Evolutionary conservation across 2,113 vertebrate species (phyloP).

Genomic region (Megaceryle maxima): DNA sequence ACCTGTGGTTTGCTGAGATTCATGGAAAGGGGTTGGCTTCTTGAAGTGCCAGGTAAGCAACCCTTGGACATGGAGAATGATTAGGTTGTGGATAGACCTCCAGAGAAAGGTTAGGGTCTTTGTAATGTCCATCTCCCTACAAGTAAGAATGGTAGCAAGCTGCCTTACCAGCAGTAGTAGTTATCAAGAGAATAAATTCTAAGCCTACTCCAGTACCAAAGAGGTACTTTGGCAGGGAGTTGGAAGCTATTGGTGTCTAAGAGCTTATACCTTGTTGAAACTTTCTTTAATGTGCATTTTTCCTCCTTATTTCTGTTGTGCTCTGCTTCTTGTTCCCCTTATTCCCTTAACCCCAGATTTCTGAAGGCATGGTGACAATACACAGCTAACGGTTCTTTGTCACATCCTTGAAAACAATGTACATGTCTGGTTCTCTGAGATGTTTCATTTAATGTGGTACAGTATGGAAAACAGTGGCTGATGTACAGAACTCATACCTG

Average conservation of each 20-base stretch:
- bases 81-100: background rate
- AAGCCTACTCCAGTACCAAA: background rate
- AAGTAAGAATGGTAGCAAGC: background rate
- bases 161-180: background rate
- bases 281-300: background rate
- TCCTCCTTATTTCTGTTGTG: background rate
- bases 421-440: background rate
- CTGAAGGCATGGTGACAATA: rapidly evolving
- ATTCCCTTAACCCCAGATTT: background rate
- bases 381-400: background rate
- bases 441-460: background rate
- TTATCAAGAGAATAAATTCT: background rate
- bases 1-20: background rate
- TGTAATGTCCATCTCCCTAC: background rate
- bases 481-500: background rate
- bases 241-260: background rate
- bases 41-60: background rate
- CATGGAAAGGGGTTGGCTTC: background rate
- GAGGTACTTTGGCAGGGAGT: background rate
- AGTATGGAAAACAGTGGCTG: background rate
- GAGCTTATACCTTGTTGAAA: background rate
- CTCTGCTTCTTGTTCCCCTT: background rate
- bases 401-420: background rate
- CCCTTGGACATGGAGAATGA: background rate
- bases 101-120: background rate